phyloP scores from a whole-genome alignment of 53 echinoderm and acorn worm genomes.

The Temnopleurus reevesii region DNA sequence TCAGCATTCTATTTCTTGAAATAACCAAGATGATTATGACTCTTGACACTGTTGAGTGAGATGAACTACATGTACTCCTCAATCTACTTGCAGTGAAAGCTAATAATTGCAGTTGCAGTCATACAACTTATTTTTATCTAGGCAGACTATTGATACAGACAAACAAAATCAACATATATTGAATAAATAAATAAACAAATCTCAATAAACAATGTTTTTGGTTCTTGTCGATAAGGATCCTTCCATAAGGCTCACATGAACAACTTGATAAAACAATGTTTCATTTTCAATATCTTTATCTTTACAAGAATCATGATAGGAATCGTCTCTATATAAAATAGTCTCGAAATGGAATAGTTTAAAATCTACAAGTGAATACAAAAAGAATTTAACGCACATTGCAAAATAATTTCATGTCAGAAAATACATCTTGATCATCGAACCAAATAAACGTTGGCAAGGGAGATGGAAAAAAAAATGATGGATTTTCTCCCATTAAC shows the following conservation, averaged over 20 bases:
- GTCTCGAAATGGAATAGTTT: conserved; percentile 37
- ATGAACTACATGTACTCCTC: too few relatives aligned
- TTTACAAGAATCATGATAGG: conserved; percentile 23
- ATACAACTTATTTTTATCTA: not conserved
- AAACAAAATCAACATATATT: not conserved
- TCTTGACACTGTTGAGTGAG: too few relatives aligned
- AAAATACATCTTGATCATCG: not conserved
- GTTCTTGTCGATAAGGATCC: not conserved
- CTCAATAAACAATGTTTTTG: not conserved
- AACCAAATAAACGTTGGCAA: not conserved
- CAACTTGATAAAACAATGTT: conserved; percentile 21
- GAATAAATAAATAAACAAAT: conserved; percentile 24
- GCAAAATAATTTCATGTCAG: not conserved
- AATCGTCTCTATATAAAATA: conserved; percentile 16
- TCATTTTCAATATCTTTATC: conserved; percentile 1
- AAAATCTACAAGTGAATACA: conserved; percentile 40
- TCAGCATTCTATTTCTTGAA: too few relatives aligned
- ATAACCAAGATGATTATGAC: too few relatives aligned
- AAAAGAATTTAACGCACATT: not conserved
- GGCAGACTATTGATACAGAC: not conserved
- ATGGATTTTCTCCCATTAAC: not conserved
- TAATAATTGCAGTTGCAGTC: too few relatives aligned
- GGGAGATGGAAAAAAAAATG: not conserved
- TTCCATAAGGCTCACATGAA: conserved; percentile 17
- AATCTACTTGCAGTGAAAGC: too few relatives aligned